Evolutionary conservation across 2,113 vertebrate species (phyloP).

Genomic region (Otocyon megalotis): DNA sequence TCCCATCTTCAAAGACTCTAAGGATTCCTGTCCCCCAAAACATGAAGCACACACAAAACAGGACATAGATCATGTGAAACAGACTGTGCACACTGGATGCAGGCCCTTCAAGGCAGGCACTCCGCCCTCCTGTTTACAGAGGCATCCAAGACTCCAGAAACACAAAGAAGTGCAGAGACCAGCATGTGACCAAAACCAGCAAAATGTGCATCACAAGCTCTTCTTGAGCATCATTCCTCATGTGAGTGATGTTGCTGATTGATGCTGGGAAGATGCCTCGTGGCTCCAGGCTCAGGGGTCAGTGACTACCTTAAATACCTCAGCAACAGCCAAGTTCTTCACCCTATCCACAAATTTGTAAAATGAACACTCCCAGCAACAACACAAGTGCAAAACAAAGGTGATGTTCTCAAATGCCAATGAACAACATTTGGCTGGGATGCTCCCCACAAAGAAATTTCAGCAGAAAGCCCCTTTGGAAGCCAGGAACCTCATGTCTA

Average conservation of each 20-base stretch:
- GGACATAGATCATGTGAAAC: background rate
- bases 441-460: background rate
- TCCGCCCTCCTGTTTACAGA: background rate
- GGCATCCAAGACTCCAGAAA: background rate
- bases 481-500: background rate
- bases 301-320: too few species aligned
- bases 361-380: rapidly evolving
- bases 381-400: background rate
- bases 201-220: rapidly evolving
- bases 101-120: background rate
- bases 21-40: background rate
- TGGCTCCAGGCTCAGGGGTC: too few species aligned
- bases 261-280: too few species aligned
- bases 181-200: rapidly evolving
- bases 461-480: background rate
- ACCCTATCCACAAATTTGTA: background rate
- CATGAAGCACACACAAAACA: background rate
- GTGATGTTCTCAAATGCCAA: rapidly evolving
- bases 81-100: rapidly evolving
- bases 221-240: rapidly evolving
- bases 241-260: rapidly evolving
- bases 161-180: too few species aligned
- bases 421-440: rapidly evolving
- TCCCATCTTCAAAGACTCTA: background rate
- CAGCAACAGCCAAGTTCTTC: background rate